A percentile compares a stretch with the other conserved stretches of the same genome.
Conservation (phyloP, 37 sponge, comb jelly and placozoan genomes). For the Bolinopsis microptera region DNA sequence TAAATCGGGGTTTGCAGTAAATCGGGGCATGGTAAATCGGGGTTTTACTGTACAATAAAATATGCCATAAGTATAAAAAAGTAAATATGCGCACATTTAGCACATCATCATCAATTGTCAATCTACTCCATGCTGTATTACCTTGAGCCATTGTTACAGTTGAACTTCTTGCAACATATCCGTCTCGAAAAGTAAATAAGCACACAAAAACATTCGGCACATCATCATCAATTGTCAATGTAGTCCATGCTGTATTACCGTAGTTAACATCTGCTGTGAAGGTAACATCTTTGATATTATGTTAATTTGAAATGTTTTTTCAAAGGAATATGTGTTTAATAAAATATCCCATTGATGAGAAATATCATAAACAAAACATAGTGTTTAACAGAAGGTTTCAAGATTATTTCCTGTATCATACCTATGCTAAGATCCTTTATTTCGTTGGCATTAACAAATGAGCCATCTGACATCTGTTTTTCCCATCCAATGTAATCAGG, state of each 20-base stretch:
- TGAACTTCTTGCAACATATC: neutral
- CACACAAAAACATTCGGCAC: neutral
- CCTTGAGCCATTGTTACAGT: neutral
- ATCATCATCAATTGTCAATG: neutral
- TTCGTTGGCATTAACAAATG: neutral
- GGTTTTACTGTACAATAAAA: too few relatives aligned
- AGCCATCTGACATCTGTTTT: neutral
- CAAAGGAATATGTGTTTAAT: neutral
- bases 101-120: neutral
- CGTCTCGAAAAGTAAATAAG: neutral
- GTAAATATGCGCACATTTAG: neutral
- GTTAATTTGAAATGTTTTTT: neutral
- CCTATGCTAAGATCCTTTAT: neutral
- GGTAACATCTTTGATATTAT: neutral
- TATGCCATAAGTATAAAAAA: neutral
- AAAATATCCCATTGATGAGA: too few relatives aligned
- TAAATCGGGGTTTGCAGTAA: too few relatives aligned
- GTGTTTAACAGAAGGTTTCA: neutral
- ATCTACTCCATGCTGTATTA: neutral
- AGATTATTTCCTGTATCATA: neutral
- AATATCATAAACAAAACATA: neutral
- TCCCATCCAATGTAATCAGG: neutral
- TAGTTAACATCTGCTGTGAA: neutral
- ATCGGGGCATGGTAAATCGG: too few relatives aligned
- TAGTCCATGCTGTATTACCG: neutral